phyloP scores from a whole-genome alignment of 1,140 invertebrate genomes.

The Helicorthomorpha holstii region DNA sequence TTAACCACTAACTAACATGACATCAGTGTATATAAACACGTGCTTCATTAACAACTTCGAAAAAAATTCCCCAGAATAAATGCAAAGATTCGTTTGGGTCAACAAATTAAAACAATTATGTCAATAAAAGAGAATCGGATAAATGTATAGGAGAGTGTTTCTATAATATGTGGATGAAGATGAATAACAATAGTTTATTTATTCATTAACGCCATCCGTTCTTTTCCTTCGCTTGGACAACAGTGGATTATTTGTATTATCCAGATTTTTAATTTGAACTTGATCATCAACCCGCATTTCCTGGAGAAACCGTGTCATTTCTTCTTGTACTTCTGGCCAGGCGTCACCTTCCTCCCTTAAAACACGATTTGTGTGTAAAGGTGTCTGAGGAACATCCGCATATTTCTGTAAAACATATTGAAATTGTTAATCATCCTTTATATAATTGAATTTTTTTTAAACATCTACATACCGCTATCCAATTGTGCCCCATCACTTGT shows the following conservation, averaged over 20 bases:
- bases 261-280: slow-evolving; percentile 72
- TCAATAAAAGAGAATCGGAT: too few species aligned
- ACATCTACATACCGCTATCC: slow-evolving; percentile 57
- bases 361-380: slow-evolving; percentile 70
- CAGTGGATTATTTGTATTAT: slow-evolving; percentile 77
- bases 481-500: slow-evolving; percentile 73
- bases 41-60: too few species aligned
- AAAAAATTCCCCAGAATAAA: too few species aligned
- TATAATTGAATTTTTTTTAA: slow-evolving; percentile 17
- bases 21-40: too few species aligned
- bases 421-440: too few species aligned
- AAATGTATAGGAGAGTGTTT: too few species aligned
- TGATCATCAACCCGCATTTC: slow-evolving; percentile 87
- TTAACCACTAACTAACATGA: too few species aligned
- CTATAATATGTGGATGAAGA: too few species aligned
- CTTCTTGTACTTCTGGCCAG: slow-evolving; percentile 88
- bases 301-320: slow-evolving; percentile 90
- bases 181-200: too few species aligned
- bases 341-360: slow-evolving; percentile 74
- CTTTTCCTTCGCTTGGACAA: slow-evolving; percentile 62
- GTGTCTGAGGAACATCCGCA: slow-evolving; percentile 78
- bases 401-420: slow-evolving; percentile 51
- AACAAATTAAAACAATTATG: too few species aligned
- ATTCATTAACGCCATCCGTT: slow-evolving; percentile 2
- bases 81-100: too few species aligned